Evolutionary conservation across 2,888 invertebrate genomes (phyloP), one percentile per base, ranked within the genome.

Genomic region (Luperina nickerlii): DNA sequence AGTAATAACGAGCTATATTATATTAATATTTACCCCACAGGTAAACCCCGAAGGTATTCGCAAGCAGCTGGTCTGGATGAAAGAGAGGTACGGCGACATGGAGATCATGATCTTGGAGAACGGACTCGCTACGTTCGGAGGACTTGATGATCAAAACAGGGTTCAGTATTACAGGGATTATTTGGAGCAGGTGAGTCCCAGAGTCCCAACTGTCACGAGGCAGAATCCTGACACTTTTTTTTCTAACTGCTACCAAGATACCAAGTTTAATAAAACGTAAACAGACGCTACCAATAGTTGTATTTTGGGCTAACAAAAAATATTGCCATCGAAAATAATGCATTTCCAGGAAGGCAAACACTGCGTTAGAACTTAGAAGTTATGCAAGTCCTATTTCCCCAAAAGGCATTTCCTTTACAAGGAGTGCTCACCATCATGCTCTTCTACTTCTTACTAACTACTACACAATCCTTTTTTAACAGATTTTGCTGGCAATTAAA

Each of bases 81-180:
- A 89, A 60, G 67, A 88, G 13, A 54, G 67, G 4, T 90, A 97
- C 80, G 94, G 94, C 0, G 93, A 93, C 74, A 24, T 94, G 27
- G 91, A 93, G 45, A 89, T 97, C 57, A 76, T 95, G 32, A 93
- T 97, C 63, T 94, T 95, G 0, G 97, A 97, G 88, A 97, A 96
- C 79, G 97, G 97, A 0, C 94, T 90, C 70, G 85, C 95, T 1
- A 87, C 27, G 0, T 87, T 86, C 0, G 90, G 84, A 0, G 87
- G 89, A 4, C 87, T 94, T 0, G 85, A 94, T 4, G 96, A 96
- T 70, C 72, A 86, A 0, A 88, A 90, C 3, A 90, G 95, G n/a
- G 76, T 93, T 0, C 27, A 87, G 0, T 93, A 87, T 81, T 90
- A 91, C 38, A 90, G 81, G 69, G 83, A 88, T 2, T 88, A 93